Evolutionary conservation across 2,113 vertebrate species (phyloP).

Genomic region (Pitta sordida): DNA sequence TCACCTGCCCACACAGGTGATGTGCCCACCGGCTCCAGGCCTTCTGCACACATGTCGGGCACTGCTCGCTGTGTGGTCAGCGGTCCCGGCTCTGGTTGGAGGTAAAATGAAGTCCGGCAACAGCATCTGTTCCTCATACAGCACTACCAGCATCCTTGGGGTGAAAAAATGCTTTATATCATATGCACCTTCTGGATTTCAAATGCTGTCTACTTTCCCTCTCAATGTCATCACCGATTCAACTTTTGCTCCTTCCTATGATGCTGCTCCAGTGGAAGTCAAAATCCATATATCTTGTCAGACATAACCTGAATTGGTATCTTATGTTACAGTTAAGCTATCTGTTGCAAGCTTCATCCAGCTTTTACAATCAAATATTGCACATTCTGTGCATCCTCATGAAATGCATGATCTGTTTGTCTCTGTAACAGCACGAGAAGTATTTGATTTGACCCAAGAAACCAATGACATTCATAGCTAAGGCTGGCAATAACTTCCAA

Average conservation of each 20-base stretch:
- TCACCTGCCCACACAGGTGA: background rate
- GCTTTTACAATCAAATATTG: background rate
- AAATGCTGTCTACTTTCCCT: background rate
- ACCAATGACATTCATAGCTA: conserved; percentile 14
- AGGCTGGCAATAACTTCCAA: conserved; percentile 21
- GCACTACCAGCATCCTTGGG: background rate
- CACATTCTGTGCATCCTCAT: background rate
- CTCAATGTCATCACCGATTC: background rate
- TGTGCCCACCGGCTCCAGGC: background rate
- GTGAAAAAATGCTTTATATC: background rate
- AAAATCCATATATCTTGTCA: background rate
- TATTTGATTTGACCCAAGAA: conserved; percentile 20
- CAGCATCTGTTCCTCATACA: background rate
- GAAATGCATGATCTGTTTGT: background rate
- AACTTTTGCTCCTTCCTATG: background rate
- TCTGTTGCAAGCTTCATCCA: background rate
- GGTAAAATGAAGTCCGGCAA: background rate
- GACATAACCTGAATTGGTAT: background rate
- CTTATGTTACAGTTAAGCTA: background rate
- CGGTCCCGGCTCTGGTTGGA: background rate
- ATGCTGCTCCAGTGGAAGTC: background rate
- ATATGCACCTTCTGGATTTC: background rate
- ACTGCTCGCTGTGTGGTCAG: background rate
- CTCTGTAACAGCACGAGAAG: background rate
- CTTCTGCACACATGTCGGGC: background rate